These are phyloP conservation scores for Acyrthosiphon pisum DNA, from an alignment of 1,140 invertebrate species.

Conservation along the genomic window DNA sequence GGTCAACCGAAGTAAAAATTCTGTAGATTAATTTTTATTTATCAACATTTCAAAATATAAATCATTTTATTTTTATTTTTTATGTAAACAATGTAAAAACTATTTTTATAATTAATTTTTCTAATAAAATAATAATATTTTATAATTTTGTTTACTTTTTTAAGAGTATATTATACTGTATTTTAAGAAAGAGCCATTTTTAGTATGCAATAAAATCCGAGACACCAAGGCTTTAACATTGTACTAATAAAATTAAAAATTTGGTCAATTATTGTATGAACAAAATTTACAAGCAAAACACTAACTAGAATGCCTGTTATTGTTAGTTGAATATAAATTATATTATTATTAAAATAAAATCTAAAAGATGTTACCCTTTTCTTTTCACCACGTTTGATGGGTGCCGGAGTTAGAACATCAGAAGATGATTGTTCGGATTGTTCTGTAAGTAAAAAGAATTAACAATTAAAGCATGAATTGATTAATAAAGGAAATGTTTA, in stretches of 20 bases:
- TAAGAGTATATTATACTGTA: neutral
- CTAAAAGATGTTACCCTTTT: conserved; percentile 4
- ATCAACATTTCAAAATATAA: no score
- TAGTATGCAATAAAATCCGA: neutral
- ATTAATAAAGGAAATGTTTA: neutral
- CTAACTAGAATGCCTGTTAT: no score
- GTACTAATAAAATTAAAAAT: neutral
- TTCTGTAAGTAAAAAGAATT: neutral
- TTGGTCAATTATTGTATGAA: neutral
- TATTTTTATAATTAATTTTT: no score
- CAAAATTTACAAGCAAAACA: neutral
- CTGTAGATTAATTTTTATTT: no score
- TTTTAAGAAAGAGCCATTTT: neutral
- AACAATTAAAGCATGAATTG: neutral
- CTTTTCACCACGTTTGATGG: conserved; percentile 1
- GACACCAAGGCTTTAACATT: neutral
- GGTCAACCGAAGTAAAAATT: no score
- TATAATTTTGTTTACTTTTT: no score
- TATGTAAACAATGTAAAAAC: no score
- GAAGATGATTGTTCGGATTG: conserved; percentile 41
- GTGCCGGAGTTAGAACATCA: conserved; percentile 34
- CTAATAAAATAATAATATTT: no score
- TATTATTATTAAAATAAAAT: neutral
- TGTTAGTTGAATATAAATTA: neutral
- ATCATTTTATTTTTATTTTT: no score